Evolutionary conservation across 2,888 invertebrate species (phyloP), one percentile per base, ranked within the genome.

Genomic region (Drosophila mettleri): DNA sequence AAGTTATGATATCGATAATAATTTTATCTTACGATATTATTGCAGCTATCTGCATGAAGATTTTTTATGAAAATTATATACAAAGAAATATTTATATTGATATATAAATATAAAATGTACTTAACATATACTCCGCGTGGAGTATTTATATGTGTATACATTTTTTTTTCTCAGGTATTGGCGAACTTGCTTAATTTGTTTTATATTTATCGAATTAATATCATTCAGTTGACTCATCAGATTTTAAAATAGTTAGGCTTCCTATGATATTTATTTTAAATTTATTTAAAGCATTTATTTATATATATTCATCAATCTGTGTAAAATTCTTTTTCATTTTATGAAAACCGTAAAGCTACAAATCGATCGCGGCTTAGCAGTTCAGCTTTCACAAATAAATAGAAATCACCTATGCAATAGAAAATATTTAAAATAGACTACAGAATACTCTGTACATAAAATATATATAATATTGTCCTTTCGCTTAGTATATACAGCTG

Each of bases 281-380:
- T 9, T 10, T 49, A 10, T 22, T 31, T 22, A 1, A n/a, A 8
- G 2, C 29, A 46, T 46, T 18, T 29, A 8, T 46, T 27, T 29
- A 18, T 3, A 8, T 48, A 3, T 16, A 48, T 16, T 16, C 27
- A 31, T 48, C 31, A 20, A 14, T 31, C 9, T 29, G 16, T 39
- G 12, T 39, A 20, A 39, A 10, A 14, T 24, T 27, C 6, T 24
- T 29, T 29, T 16, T 4, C n/a, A 6, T 29, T 3, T 27, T 12
- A 29, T 18, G 8, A 4, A 20, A 16, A 3, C 10, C 20, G 12
- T 22, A 2, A 6, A 51, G 34, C 34, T 59, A 29, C 16, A 29
- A 36, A 46, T 53, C 38, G 22, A 46, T 61, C 31, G 5, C 16
- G 34, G 36, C 27, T 53, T 60, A 34, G 43, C 33, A 34, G 34